Evolutionary conservation across 2,797 vertebrate genomes (phyloP), one percentile per base, ranked within the genome.

Genomic region (Loriculus beryllinus): DNA sequence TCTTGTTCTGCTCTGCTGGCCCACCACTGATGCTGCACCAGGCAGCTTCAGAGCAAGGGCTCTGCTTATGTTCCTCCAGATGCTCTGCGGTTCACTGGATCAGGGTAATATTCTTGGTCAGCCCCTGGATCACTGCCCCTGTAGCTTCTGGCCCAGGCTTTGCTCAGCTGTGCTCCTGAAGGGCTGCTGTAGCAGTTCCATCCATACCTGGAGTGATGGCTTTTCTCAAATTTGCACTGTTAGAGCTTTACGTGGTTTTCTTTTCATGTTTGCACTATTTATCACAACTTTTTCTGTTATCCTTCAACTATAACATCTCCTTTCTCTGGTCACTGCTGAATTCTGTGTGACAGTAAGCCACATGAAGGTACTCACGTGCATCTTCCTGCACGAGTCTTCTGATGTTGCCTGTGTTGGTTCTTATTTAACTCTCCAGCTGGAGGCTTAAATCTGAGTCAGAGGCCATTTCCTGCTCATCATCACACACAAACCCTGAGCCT

Each of bases 31-130:
- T 35, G 52, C 47, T 39, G 29, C 10, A 65, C 37, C 31, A 11
- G 39, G 45, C 3, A 3, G 10, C 21, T 45, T 39, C 21, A 25
- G 56, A 77, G 47, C 12, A 28, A 18, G n/a, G 5, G 43, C 35
- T 68, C 6, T 22, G 15, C 19, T 14, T 1, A 0, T 15, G 12
- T 17, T 39, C 23, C 45, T 28, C 39, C 47, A 2, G 11, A 3
- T 18, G 4, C 28, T 31, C 25, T 28, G 29, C 22, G 57, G n/a
- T 71, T 14, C 33, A 56, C 18, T 68, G 42, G 45, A 10, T 59
- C 16, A 6, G n/a, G 18, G 3, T 6, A 31, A 35, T 14, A 14
- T 26, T 54, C n/a, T 12, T 14, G 29, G 35, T 14, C 52, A 26
- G 48, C 39, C 45, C 18, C 82, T 68, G 67, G 15, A 13, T 3